A percentile compares a stretch with the other conserved stretches of the same genome.
phyloP scores from a whole-genome alignment of 2,888 invertebrate genomes.

The Bhutanitis thaidina region DNA sequence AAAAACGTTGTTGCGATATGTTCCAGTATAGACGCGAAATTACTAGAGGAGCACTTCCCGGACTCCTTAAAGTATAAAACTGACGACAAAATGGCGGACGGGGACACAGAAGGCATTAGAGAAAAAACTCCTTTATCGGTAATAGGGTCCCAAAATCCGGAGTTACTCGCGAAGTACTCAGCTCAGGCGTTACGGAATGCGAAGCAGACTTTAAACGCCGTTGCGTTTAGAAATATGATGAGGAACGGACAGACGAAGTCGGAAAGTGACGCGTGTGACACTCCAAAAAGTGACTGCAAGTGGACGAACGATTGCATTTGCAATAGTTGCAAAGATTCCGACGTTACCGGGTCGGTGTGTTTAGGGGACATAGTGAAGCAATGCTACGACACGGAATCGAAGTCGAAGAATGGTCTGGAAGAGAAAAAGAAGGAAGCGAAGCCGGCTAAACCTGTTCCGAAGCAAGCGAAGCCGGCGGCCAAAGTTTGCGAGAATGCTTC shows the following conservation, averaged over 20 bases:
- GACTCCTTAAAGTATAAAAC: constrained; percentile 38
- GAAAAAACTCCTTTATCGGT: constrained; percentile 33
- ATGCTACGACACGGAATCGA: constrained; percentile 40
- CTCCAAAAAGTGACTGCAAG: constrained; percentile 60
- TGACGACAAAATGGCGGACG: constrained; percentile 22
- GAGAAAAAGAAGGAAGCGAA: constrained; percentile 40
- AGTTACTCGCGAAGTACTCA: constrained; percentile 61
- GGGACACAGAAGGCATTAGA: constrained; percentile 27
- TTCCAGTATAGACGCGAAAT: constrained; percentile 58
- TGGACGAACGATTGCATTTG: constrained; percentile 68
- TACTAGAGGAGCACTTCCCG: constrained; percentile 57
- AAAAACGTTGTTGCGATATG: constrained; percentile 67
- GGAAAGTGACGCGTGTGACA: constrained; percentile 63
- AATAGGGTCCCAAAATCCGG: constrained; percentile 48
- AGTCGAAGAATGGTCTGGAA: constrained; percentile 31
- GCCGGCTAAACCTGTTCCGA: constrained; percentile 42
- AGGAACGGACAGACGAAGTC: constrained; percentile 58
- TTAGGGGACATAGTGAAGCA: constrained; percentile 52
- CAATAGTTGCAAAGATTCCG: constrained; percentile 48
- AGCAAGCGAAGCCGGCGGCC: constrained; percentile 42
- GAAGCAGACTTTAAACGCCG: constrained; percentile 61
- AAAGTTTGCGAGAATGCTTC: constrained; percentile 60
- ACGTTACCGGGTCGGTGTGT: constrained; percentile 36
- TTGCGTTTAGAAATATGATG: constrained; percentile 59
- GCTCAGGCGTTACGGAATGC: constrained; percentile 64